Evolutionary conservation across 2,113 vertebrate species (phyloP).

Genomic region (Labrus mixtus): DNA sequence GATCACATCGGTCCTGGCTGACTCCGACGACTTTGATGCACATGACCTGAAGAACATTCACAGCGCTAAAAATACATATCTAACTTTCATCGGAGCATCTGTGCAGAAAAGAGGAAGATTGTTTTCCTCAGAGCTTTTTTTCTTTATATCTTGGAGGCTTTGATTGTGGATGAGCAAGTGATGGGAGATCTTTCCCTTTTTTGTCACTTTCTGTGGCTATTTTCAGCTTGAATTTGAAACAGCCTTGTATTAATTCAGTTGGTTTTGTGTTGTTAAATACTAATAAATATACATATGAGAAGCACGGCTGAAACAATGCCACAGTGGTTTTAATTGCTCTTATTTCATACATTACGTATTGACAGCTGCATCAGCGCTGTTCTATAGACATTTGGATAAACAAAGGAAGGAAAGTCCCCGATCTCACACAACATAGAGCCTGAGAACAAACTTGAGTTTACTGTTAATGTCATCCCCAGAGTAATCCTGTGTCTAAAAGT

Average conservation of each 20-base stretch:
- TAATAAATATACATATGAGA: neutral
- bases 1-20: constrained; percentile 3
- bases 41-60: constrained; percentile 36
- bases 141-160: neutral
- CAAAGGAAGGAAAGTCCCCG: constrained; percentile 56
- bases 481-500: constrained; percentile 64
- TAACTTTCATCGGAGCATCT: constrained; percentile 12
- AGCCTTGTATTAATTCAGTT: neutral
- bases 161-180: constrained; percentile 30
- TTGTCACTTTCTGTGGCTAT: neutral
- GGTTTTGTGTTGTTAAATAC: neutral
- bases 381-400: constrained; percentile 22
- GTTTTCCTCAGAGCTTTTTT: neutral
- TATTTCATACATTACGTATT: neutral
- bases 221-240: constrained; percentile 25
- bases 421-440: constrained; percentile 40
- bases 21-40: constrained; percentile 20
- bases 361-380: constrained; percentile 4
- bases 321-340: neutral
- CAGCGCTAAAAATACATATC: constrained; percentile 43
- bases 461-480: constrained; percentile 64
- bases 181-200: neutral
- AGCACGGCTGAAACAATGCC: neutral
- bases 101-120: constrained; percentile 5
- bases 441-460: constrained; percentile 59